Evolutionary conservation across 2,113 vertebrate genomes (phyloP).

Genomic region (Neomonachus schauinslandi): DNA sequence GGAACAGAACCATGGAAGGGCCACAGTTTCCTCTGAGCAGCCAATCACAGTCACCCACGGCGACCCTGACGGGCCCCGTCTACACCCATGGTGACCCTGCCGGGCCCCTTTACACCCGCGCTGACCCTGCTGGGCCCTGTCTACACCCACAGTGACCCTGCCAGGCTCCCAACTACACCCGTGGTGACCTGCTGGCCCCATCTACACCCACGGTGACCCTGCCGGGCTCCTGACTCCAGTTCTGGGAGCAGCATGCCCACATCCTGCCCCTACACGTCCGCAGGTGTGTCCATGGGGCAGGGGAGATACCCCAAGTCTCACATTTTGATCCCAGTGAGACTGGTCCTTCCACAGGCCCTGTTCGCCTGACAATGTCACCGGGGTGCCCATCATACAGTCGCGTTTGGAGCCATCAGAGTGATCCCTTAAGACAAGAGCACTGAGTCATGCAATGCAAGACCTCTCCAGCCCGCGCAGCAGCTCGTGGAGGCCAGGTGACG

Average conservation of each 20-base stretch:
- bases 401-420: not conserved
- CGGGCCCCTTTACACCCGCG: not conserved
- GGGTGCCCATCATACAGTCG: not conserved
- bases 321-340: not conserved
- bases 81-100: not conserved
- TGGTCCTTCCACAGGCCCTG: no score
- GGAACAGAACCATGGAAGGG: not conserved
- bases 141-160: not conserved
- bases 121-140: no score
- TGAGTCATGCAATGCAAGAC: not conserved
- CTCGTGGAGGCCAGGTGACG: no score
- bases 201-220: not conserved
- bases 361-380: not conserved
- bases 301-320: not conserved
- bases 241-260: not conserved
- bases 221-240: not conserved
- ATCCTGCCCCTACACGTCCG: accelerated
- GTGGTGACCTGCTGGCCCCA: no score
- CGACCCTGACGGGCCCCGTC: not conserved
- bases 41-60: not conserved
- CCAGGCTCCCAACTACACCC: not conserved
- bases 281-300: not conserved
- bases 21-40: not conserved
- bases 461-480: not conserved
- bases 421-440: not conserved